These are phyloP conservation scores for Oreochromis mossambicus DNA, from an alignment of 2,797 vertebrate genomes.

Conservation along the genomic window DNA sequence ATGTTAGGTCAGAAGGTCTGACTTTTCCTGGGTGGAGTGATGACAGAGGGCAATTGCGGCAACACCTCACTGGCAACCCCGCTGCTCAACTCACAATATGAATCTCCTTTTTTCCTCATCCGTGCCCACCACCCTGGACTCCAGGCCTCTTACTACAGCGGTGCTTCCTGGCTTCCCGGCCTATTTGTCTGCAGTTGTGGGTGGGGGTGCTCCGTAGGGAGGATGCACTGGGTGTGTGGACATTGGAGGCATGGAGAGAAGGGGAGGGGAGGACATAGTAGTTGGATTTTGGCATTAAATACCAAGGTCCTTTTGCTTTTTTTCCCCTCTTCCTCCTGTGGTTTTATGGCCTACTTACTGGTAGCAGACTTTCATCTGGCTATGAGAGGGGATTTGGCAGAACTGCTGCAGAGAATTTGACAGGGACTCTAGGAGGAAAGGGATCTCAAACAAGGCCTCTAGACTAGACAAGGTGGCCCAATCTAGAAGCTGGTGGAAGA, in stretches of 20 bases:
- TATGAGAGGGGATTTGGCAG: slow-evolving; percentile 45
- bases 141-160: background rate
- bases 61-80: slow-evolving; percentile 6
- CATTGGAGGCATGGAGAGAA: slow-evolving; percentile 8
- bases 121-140: background rate
- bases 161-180: slow-evolving; percentile 18
- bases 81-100: background rate
- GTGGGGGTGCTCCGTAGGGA: background rate
- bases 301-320: slow-evolving; percentile 25
- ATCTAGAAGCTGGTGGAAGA: background rate
- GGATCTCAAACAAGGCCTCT: slow-evolving; percentile 40
- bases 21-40: slow-evolving; percentile 14
- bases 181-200: slow-evolving; percentile 14
- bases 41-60: slow-evolving; percentile 8
- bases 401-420: slow-evolving; percentile 48
- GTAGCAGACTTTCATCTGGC: slow-evolving; percentile 65
- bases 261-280: slow-evolving; percentile 2
- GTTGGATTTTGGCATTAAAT: slow-evolving; percentile 52
- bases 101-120: background rate
- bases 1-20: background rate
- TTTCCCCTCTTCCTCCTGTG: slow-evolving; percentile 58
- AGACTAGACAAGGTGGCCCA: slow-evolving; percentile 33
- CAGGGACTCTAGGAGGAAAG: slow-evolving; percentile 15
- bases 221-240: slow-evolving; percentile 37
- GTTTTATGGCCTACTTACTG: slow-evolving; percentile 73